Percentiles rank a stretch among this genome's conserved stretches.
These are phyloP conservation scores for Crepidodera aurea DNA, from an alignment of 2,888 invertebrate species.

Conservation along the genomic window DNA sequence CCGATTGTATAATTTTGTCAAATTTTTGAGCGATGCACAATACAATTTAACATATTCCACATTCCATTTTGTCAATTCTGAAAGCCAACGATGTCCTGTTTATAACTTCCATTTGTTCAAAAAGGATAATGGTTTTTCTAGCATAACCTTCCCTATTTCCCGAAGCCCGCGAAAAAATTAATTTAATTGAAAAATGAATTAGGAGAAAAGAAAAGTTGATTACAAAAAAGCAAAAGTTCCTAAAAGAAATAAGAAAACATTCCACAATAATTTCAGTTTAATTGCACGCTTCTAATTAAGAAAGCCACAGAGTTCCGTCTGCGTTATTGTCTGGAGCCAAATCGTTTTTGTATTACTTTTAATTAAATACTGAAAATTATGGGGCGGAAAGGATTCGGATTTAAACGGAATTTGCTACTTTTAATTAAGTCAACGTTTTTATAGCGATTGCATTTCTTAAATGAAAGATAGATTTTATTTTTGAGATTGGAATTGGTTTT, in stretches of 20 bases:
- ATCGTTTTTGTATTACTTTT: conserved; percentile 30
- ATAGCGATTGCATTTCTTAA: not conserved
- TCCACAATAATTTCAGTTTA: conserved; percentile 27
- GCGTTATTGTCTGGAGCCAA: conserved; percentile 18
- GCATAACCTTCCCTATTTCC: no score
- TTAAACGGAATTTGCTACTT: conserved; percentile 16
- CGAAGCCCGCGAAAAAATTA: not conserved
- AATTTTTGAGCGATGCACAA: no score
- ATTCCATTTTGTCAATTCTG: no score
- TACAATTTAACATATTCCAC: no score
- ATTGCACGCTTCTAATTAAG: conserved; percentile 30
- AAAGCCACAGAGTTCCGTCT: conserved; percentile 23
- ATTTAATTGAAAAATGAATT: conserved; percentile 17
- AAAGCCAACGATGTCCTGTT: no score
- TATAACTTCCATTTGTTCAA: no score
- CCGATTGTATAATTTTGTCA: no score
- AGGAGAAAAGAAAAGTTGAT: conserved; percentile 21
- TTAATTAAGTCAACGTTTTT: conserved; percentile 22
- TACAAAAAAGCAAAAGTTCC: conserved; percentile 20
- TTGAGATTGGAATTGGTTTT: no score
- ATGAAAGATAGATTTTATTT: not conserved
- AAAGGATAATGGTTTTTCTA: no score
- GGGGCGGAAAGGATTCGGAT: conserved; percentile 26
- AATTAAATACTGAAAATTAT: conserved; percentile 27
- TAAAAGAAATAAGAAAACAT: conserved; percentile 22